These are phyloP conservation scores for Phycodurus eques DNA, from an alignment of 2,113 vertebrate genomes.

Conservation along the genomic window DNA sequence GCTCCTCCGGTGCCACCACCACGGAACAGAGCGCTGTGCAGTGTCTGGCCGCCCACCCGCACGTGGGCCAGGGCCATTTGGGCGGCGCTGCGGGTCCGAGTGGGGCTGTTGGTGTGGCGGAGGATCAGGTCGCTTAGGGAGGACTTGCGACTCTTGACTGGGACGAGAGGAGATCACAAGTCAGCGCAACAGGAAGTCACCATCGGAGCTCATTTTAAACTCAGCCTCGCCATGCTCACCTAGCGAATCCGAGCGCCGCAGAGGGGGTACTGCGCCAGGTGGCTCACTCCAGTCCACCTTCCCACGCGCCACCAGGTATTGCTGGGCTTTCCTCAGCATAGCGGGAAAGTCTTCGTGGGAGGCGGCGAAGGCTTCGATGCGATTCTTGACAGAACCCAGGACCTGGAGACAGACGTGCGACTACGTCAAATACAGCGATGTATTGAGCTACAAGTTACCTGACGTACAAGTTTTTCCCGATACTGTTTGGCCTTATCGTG, in stretches of 20 bases:
- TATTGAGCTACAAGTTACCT: too few species aligned
- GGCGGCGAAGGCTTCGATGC: constrained; percentile 88
- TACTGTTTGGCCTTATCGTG: too few species aligned
- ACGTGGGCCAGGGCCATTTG: constrained; percentile 85
- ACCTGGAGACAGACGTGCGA: constrained; percentile 70
- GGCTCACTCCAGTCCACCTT: constrained; percentile 84
- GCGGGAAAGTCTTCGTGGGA: constrained; percentile 88
- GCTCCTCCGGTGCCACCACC: constrained; percentile 41
- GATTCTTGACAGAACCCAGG: constrained; percentile 93
- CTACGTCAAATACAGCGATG: too few species aligned
- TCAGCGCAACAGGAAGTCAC: background rate
- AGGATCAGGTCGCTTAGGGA: constrained; percentile 91
- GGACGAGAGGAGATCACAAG: background rate
- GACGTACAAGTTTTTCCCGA: too few species aligned
- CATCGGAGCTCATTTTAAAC: background rate
- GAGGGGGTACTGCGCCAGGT: constrained; percentile 62
- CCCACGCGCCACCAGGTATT: constrained; percentile 88
- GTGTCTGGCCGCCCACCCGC: constrained; percentile 80
- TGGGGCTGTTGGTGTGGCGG: constrained; percentile 89
- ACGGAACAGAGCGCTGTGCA: constrained; percentile 78
- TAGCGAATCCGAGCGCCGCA: constrained; percentile 82
- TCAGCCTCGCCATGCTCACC: constrained; percentile 65
- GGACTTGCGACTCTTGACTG: constrained; percentile 88
- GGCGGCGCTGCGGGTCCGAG: constrained; percentile 81
- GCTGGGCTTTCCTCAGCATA: constrained; percentile 89